These are phyloP conservation scores for Copsychus sechellarum DNA, from an alignment of 2,113 vertebrate genomes.

Conservation along the genomic window DNA sequence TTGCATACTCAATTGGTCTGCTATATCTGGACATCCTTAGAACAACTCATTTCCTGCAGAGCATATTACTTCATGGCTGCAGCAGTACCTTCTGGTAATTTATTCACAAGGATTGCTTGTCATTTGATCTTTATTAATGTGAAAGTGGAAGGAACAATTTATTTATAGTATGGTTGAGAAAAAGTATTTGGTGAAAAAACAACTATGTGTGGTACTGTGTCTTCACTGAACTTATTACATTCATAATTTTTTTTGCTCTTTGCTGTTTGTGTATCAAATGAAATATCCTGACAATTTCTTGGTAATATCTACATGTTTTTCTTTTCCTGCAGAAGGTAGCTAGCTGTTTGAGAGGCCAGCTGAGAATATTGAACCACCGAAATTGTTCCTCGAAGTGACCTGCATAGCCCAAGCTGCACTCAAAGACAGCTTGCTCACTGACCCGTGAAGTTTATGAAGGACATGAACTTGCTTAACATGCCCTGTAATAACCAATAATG, in stretches of 20 bases:
- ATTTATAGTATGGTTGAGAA: slow-evolving; percentile 26
- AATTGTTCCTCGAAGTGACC: not conserved
- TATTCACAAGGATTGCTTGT: slow-evolving; percentile 15
- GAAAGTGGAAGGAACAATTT: not conserved
- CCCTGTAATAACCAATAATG: not conserved
- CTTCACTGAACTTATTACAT: not conserved
- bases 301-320: not conserved
- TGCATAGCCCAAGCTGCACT: not conserved
- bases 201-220: not conserved
- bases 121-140: slow-evolving; percentile 56
- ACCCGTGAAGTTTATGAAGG: not conserved
- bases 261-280: not conserved
- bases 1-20: slow-evolving; percentile 7
- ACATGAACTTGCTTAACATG: not conserved
- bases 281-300: not conserved
- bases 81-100: slow-evolving; percentile 25
- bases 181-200: not conserved
- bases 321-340: not conserved
- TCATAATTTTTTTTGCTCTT: not conserved
- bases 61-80: not conserved
- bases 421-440: not conserved
- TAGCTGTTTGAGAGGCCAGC: not conserved
- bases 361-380: not conserved
- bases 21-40: not conserved
- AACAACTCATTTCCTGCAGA: not conserved